phyloP scores from a whole-genome alignment of 2,797 vertebrate genomes.

The Phylloscopus collybita region DNA sequence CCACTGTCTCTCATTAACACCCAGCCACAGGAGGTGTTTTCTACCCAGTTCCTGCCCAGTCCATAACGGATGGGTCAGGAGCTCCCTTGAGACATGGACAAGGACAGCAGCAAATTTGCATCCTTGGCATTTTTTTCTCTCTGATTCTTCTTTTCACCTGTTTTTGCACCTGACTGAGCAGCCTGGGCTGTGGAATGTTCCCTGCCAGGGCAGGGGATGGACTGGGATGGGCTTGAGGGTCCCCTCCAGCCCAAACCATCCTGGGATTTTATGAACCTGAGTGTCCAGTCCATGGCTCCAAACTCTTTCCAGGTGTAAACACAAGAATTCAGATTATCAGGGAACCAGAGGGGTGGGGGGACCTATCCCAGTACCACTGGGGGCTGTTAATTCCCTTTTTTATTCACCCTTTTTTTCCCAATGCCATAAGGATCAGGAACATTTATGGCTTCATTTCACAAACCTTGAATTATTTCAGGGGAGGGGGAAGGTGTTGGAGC shows the following conservation, averaged over 20 bases:
- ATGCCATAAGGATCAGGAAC: neutral
- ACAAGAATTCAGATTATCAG: neutral
- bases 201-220: neutral
- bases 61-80: neutral
- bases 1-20: neutral
- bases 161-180: neutral
- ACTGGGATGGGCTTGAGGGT: neutral
- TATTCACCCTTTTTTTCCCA: neutral
- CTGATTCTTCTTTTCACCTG: neutral
- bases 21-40: neutral
- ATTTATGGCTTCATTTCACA: neutral
- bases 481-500: neutral
- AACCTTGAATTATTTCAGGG: neutral
- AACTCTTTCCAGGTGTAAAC: neutral
- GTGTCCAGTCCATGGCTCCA: neutral
- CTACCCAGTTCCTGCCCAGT: neutral
- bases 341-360: neutral
- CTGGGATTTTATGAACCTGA: accelerated
- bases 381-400: neutral
- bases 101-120: neutral
- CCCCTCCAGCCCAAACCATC: neutral
- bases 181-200: neutral
- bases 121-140: neutral
- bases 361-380: neutral
- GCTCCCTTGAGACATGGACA: neutral